Percentiles rank a stretch among this genome's conserved stretches.
Conservation (phyloP, 2,113 vertebrate genomes). For the Crotalus viridis region DNA sequence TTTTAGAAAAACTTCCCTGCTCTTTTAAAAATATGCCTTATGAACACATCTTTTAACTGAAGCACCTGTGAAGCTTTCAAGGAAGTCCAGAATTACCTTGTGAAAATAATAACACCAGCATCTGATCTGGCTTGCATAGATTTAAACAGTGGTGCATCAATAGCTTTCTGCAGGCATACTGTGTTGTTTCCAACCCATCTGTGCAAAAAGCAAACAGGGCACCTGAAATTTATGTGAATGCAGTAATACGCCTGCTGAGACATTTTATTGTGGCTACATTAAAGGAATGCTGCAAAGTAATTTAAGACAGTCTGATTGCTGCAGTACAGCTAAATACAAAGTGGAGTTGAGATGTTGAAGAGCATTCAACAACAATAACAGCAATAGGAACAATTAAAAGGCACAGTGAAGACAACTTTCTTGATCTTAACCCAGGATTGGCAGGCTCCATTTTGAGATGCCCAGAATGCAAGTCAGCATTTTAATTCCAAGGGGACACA, state of each 20-base stretch:
- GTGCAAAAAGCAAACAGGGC: background rate
- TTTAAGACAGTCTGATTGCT: background rate
- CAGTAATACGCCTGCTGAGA: background rate
- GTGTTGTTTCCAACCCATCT: background rate
- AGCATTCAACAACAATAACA: conserved; percentile 2
- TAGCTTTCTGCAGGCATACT: background rate
- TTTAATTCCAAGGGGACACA: background rate
- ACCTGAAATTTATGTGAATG: background rate
- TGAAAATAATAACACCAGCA: background rate
- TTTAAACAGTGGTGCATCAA: background rate
- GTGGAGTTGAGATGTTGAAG: background rate
- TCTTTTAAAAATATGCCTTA: background rate
- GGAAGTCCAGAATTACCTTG: background rate
- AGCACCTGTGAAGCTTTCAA: background rate
- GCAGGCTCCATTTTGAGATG: conserved; percentile 39
- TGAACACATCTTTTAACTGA: background rate
- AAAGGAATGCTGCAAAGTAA: background rate
- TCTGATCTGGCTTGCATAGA: background rate
- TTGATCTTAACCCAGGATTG: conserved; percentile 8
- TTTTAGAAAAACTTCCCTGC: background rate
- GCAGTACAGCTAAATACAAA: conserved; percentile 15
- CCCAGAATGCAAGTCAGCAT: conserved; percentile 32
- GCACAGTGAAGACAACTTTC: background rate
- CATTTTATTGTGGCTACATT: rapidly evolving
- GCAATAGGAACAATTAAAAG: conserved; percentile 49